Percentiles rank a stretch among this genome's conserved stretches.
phyloP scores from a whole-genome alignment of 2,888 invertebrate genomes.

The Dicyrtoma fusca region DNA sequence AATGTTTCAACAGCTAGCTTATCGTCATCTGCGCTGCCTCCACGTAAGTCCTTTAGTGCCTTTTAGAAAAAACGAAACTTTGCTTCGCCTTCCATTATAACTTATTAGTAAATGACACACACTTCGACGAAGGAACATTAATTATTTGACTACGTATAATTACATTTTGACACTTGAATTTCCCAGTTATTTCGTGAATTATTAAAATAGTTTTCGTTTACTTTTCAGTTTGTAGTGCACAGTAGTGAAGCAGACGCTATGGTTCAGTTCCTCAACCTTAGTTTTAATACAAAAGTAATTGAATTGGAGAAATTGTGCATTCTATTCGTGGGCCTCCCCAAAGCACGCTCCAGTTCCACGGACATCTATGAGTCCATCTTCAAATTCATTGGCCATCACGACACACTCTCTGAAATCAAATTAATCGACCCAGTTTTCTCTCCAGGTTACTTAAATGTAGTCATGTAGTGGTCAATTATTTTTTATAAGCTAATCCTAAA shows the following conservation, averaged over 20 bases:
- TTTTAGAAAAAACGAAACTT: too few relatives aligned
- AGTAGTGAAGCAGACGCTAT: constrained; percentile 14
- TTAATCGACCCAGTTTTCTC: constrained; percentile 18
- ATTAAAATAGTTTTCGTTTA: background rate
- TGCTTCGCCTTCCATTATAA: too few relatives aligned
- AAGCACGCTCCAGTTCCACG: background rate
- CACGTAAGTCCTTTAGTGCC: too few relatives aligned
- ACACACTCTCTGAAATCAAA: constrained; percentile 6
- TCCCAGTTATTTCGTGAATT: too few relatives aligned
- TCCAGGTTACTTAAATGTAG: too few relatives aligned
- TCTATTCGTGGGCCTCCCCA: constrained; percentile 11
- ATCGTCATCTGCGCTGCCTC: constrained; percentile 5
- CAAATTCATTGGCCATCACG: constrained; percentile 21
- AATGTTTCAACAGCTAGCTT: constrained; percentile 9
- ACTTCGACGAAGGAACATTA: too few relatives aligned
- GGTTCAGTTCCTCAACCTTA: constrained; percentile 8
- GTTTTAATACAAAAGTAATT: background rate
- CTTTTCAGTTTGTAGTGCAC: constrained; percentile 16
- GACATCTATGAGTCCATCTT: constrained; percentile 27
- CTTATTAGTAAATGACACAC: too few relatives aligned
- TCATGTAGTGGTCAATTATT: too few relatives aligned
- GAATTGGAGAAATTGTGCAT: constrained; percentile 18
- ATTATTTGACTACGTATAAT: background rate
- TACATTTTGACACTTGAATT: too few relatives aligned
- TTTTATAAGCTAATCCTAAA: too few relatives aligned